Evolutionary conservation across 2,113 vertebrate species (phyloP).

Genomic region (Podarcis muralis): DNA sequence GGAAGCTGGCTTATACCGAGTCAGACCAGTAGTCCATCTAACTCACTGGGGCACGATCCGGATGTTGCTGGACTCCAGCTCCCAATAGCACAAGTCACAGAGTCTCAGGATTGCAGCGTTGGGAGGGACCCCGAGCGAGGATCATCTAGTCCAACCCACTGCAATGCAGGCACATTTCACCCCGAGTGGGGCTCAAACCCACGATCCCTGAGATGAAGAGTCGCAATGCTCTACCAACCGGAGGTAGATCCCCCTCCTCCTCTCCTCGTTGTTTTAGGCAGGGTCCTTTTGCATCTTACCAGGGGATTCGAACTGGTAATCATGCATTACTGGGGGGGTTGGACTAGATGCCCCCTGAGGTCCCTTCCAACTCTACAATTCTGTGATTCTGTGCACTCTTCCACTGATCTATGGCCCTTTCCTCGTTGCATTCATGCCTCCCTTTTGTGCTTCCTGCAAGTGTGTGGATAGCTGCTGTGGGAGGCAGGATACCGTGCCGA

Average conservation of each 20-base stretch:
- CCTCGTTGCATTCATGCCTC: neutral
- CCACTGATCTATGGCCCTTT: neutral
- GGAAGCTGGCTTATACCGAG: no score
- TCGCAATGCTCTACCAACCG: neutral
- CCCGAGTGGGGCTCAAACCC: no score
- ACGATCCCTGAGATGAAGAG: neutral
- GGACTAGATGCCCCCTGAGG: no score
- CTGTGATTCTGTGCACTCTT: no score
- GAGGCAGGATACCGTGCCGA: no score
- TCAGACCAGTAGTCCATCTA: no score
- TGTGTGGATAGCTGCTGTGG: neutral
- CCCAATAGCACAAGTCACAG: neutral
- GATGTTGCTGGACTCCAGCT: neutral
- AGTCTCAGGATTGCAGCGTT: no score
- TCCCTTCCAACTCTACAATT: no score
- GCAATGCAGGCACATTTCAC: no score
- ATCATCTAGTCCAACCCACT: no score
- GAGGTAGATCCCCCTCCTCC: neutral
- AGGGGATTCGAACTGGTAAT: neutral
- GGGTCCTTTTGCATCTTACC: neutral
- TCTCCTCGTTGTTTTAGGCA: no score
- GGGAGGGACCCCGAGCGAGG: no score
- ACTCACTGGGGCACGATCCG: neutral
- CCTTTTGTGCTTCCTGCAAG: neutral
- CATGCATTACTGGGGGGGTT: neutral